Evolutionary conservation across 2,113 vertebrate genomes (phyloP), one percentile per base, ranked within the genome.

Genomic region (Dinomys branickii): DNA sequence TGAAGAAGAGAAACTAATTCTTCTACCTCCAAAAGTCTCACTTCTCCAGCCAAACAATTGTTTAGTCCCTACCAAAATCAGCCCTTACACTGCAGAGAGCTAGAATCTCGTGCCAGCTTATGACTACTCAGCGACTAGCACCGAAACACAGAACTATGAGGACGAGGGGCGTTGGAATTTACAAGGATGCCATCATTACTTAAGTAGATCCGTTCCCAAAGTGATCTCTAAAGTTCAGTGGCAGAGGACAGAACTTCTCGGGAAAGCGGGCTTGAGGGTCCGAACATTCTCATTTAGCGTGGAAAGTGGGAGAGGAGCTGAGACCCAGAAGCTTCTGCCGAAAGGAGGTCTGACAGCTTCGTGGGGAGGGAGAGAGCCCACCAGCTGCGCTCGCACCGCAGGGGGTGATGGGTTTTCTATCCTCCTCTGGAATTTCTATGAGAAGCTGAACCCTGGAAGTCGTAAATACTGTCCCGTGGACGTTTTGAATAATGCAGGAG

Each of bases 401-500:
- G n/a, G 90, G 91, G 67, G 20, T 35, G 69, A 6, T 14, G 98
- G 97, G 97, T 98, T 59, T 44, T 73, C 47, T 92, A 20, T 82
- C 94, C 78, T 65, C 56, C 92, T n/a, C 14, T 98, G 71, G 97
- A 73, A 11, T 54, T 81, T 86, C 12, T 59, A 61, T 0, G 91
- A 90, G 97, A 97, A 90, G 80, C 84, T 20, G 96, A 97, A 3
- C 20, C 30, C 0, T 24, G 92, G 22, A 91, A 98, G 85, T 97
- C 95, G 33, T 80, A 77, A 97, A 95, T 80, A 71, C 73, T 3
- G 97, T 98, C 98, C 98, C 97, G 10, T 92, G 41, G 98, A 96
- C 97, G 22, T 6, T 81, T 63, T 83, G 97, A 96, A 84, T 91
- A 26, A 96, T 84, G 98, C 88, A 52, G 98, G 95, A 50, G 33